phyloP scores from a whole-genome alignment of 2,797 vertebrate genomes.

The Petrocephalus schoutedeni region DNA sequence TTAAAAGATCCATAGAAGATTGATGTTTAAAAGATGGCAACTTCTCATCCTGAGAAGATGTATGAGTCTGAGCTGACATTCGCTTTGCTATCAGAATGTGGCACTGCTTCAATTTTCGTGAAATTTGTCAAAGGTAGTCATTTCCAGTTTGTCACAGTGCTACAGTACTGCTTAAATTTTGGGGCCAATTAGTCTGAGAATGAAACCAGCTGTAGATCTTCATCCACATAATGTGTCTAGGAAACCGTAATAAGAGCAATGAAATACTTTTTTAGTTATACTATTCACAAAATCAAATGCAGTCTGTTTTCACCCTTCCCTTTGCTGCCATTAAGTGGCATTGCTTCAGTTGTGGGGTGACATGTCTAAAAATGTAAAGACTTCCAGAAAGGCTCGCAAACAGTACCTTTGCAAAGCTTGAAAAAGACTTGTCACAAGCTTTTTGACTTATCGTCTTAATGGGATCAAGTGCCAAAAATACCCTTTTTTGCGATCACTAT shows the following conservation, averaged over 20 bases:
- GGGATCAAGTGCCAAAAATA: background rate
- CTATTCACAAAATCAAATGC: background rate
- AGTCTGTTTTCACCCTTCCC: background rate
- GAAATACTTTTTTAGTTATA: background rate
- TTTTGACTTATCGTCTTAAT: background rate
- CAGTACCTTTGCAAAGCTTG: background rate
- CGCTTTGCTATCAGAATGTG: background rate
- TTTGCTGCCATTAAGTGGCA: background rate
- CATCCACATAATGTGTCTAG: background rate
- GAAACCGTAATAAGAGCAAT: background rate
- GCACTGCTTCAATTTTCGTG: background rate
- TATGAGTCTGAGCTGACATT: background rate
- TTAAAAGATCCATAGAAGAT: background rate
- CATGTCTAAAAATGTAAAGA: background rate
- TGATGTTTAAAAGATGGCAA: background rate
- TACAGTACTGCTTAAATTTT: background rate
- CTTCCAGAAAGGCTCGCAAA: background rate
- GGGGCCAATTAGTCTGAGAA: background rate
- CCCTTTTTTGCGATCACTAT: background rate
- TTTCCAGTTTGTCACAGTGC: background rate
- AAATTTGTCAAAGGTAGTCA: background rate
- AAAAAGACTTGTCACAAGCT: background rate
- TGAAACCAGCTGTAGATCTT: background rate
- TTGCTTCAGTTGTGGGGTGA: background rate
- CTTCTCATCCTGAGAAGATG: background rate